phyloP scores from a whole-genome alignment of 2,797 vertebrate genomes.

The Anomalospiza imberbis region DNA sequence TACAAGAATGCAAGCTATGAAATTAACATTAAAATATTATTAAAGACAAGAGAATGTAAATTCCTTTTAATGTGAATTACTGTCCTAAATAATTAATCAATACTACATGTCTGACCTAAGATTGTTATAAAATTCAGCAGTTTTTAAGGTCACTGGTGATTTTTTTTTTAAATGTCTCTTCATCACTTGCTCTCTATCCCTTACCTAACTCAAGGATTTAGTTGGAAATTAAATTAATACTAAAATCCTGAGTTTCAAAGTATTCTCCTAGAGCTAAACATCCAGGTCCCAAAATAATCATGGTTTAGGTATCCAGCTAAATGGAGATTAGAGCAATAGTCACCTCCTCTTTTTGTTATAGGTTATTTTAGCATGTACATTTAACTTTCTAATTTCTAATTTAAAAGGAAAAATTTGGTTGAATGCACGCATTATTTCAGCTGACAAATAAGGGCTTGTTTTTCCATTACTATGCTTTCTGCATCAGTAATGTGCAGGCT shows the following conservation, averaged over 20 bases:
- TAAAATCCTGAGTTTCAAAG: neutral
- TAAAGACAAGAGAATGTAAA: neutral
- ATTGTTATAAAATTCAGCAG: neutral
- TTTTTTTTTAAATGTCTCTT: neutral
- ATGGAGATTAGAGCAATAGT: neutral
- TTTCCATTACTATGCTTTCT: slow-evolving; percentile 24
- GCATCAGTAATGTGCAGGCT: slow-evolving; percentile 19
- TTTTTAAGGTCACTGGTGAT: neutral
- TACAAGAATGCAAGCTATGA: neutral
- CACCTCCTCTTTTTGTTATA: neutral
- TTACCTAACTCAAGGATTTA: neutral
- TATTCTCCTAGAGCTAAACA: neutral
- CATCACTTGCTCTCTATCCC: neutral
- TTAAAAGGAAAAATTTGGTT: slow-evolving; percentile 37
- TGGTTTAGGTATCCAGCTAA: neutral
- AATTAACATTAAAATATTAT: neutral
- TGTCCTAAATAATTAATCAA: neutral
- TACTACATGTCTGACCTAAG: neutral
- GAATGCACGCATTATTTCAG: neutral
- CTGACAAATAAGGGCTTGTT: slow-evolving; percentile 24
- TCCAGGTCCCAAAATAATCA: neutral
- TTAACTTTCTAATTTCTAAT: slow-evolving; percentile 45
- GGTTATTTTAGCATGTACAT: slow-evolving; percentile 6
- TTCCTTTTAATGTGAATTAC: neutral
- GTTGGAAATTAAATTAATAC: neutral